A percentile compares a stretch with the other conserved stretches of the same genome.
Conservation (phyloP, 64 coral and sea anemone genomes). For the Porites australiensis region DNA sequence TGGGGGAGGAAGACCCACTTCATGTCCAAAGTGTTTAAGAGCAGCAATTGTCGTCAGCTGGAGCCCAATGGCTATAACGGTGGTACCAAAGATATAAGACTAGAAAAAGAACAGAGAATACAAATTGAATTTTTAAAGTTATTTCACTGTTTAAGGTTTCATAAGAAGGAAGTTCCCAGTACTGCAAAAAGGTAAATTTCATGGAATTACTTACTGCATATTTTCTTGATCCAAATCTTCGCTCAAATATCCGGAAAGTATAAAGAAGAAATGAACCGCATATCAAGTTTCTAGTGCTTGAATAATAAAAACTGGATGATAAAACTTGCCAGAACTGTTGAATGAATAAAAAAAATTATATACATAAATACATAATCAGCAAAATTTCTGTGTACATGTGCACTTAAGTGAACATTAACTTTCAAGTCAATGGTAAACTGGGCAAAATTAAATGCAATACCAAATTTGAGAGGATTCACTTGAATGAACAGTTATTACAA, state of each 20-base stretch:
- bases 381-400: not conserved
- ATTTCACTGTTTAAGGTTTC: too few relatives aligned
- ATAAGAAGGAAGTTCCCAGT: too few relatives aligned
- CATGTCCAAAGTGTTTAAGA: slow-evolving; percentile 66
- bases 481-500: too few relatives aligned
- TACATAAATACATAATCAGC: not conserved
- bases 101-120: not conserved
- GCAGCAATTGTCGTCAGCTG: slow-evolving; percentile 70
- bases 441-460: too few relatives aligned
- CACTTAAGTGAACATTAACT: too few relatives aligned
- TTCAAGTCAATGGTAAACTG: too few relatives aligned
- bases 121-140: too few relatives aligned
- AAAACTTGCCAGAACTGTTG: slow-evolving; percentile 72
- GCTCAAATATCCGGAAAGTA: slow-evolving; percentile 89
- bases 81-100: slow-evolving; percentile 85
- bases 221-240: slow-evolving; percentile 86
- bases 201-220: slow-evolving; percentile 72
- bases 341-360: slow-evolving; percentile 34
- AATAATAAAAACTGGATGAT: slow-evolving; percentile 78
- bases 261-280: slow-evolving; percentile 91
- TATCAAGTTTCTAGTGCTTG: slow-evolving; percentile 76
- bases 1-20: slow-evolving; percentile 66
- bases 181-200: not conserved
- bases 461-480: too few relatives aligned
- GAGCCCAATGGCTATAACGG: slow-evolving; percentile 77